Evolutionary conservation across 2,888 invertebrate genomes (phyloP).

Genomic region (Himalopsyche kuldschensis): DNA sequence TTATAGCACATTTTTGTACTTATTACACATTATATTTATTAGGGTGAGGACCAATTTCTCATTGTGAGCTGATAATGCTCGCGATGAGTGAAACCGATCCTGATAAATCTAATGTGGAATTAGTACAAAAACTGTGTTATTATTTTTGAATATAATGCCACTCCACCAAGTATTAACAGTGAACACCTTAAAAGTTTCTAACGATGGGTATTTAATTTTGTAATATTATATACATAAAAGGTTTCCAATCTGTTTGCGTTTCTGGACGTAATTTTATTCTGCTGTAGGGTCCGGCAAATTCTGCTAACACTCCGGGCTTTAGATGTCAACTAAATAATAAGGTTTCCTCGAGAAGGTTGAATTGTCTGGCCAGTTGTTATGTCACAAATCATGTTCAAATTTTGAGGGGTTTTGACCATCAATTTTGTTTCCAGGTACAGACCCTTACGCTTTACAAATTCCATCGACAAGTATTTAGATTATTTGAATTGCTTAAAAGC

Average conservation of each 20-base stretch:
- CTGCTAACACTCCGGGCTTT: not conserved
- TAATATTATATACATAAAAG: not conserved
- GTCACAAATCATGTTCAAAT: not conserved
- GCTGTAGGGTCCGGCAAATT: not conserved
- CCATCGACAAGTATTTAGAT: not conserved
- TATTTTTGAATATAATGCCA: no score
- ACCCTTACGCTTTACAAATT: not conserved
- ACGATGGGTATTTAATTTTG: no score
- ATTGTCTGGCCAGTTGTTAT: not conserved
- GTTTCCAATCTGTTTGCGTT: not conserved
- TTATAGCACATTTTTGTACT: no score
- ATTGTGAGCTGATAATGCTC: no score
- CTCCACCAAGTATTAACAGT: no score
- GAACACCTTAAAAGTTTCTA: no score
- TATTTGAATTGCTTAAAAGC: no score
- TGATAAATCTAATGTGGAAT: no score
- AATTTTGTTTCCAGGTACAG: not conserved
- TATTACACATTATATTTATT: no score
- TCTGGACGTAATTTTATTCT: not conserved
- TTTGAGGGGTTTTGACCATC: not conserved
- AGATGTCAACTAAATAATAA: not conserved
- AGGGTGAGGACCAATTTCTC: no score
- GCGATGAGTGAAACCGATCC: no score
- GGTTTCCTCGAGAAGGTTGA: not conserved
- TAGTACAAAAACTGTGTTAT: no score